These are phyloP conservation scores for Globia sparganii DNA, from an alignment of 2,888 invertebrate species.

Conservation along the genomic window DNA sequence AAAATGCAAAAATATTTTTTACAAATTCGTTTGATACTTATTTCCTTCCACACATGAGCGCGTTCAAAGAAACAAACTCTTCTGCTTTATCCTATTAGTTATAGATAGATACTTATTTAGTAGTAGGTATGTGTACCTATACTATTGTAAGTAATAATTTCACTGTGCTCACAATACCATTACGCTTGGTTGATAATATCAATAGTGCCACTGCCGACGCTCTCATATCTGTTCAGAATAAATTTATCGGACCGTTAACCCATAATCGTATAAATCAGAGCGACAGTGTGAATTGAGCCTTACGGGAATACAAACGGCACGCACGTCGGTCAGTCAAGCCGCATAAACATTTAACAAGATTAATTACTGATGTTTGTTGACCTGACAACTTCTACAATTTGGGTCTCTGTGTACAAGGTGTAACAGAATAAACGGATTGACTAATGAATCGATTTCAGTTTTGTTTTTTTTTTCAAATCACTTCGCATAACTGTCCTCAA, in stretches of 20 bases:
- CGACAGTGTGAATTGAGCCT: constrained; percentile 23
- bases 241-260: constrained; percentile 27
- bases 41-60: neutral
- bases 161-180: neutral
- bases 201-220: neutral
- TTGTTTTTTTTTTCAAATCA: no score
- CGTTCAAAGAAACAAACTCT: neutral
- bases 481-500: no score
- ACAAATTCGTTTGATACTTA: no score
- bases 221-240: constrained; percentile 29
- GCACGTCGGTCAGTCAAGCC: neutral
- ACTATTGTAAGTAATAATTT: neutral
- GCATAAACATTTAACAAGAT: constrained; percentile 39
- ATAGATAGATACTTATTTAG: neutral
- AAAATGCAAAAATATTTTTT: neutral
- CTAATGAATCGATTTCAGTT: no score
- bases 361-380: constrained; percentile 34
- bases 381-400: neutral
- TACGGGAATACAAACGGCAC: constrained; percentile 23
- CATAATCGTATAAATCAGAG: constrained; percentile 20
- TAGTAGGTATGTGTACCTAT: neutral
- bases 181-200: constrained; percentile 3
- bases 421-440: no score
- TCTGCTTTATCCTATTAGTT: neutral
- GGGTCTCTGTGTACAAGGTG: neutral